These are phyloP conservation scores for Varecia variegata DNA, from an alignment of 2,797 vertebrate species.

Conservation along the genomic window DNA sequence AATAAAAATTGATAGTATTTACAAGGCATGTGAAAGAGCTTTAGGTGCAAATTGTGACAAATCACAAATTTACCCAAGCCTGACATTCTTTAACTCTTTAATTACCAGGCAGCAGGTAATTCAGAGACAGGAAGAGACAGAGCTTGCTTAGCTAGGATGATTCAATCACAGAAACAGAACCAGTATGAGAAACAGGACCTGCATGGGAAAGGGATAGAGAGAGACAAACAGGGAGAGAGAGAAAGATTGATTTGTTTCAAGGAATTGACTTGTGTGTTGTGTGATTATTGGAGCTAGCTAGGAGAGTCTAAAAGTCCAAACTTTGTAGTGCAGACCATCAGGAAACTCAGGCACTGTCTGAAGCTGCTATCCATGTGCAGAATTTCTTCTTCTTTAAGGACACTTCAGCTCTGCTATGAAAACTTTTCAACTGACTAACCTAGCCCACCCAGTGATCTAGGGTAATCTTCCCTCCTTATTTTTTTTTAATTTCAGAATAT, in stretches of 20 bases:
- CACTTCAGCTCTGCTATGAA: neutral
- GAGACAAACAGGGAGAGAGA: neutral
- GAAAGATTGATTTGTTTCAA: neutral
- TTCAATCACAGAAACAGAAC: neutral
- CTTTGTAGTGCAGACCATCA: neutral
- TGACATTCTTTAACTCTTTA: neutral
- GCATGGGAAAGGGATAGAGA: fast-evolving
- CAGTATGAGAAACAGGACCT: neutral
- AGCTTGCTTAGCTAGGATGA: neutral
- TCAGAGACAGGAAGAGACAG: conserved; percentile 1
- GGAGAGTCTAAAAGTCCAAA: neutral
- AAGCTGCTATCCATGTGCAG: neutral
- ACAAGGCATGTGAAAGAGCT: neutral
- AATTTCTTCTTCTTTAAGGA: neutral
- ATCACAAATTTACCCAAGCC: neutral
- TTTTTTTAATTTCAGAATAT: no score
- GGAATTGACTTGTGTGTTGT: neutral
- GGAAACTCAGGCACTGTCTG: neutral
- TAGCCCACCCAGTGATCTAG: neutral
- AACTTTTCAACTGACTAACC: neutral
- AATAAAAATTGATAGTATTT: neutral
- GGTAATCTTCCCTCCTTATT: neutral
- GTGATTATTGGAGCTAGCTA: neutral
- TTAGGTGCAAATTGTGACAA: neutral
- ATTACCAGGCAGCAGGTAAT: neutral